Evolutionary conservation across 2,113 vertebrate species (phyloP), one percentile per base, ranked within the genome.

Genomic region (Odontophorus gujanensis): DNA sequence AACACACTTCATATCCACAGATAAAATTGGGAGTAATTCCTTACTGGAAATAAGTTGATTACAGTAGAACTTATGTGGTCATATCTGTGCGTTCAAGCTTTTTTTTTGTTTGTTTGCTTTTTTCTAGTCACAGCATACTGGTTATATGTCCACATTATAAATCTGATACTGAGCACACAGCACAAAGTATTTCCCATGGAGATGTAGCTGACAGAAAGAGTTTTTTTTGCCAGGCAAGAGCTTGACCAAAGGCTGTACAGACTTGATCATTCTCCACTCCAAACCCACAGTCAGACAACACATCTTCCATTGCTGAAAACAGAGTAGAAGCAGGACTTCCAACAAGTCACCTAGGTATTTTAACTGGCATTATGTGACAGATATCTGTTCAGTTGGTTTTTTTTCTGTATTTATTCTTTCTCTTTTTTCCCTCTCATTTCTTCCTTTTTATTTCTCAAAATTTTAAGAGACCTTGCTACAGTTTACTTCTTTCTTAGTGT

Each of bases 391-490:
- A 30, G 53, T 28, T 22, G 4, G 58, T 21, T 66, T 14, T 32
- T 17, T 22, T 40, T 40, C 11, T 13, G 11, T 40, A 40, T 66
- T 14, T 32, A 17, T 22, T 25, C 19, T 53, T 50, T 47, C 13
- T 10, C 53, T 26, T 47, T 15, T 18, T 14, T 4, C 10, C 25
- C 6, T 0, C 0, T 2, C 3, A 8, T 3, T 6, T 4, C 6
- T 10, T 22, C 32, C 11, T 17, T 19, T 25, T 12, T 17, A 34
- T 9, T 17, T 19, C 19, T 12, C 19, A 34, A 43, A 72, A 75
- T 61, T 38, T 63, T 76, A 94, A 47, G n/a, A 25, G n/a, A 89
- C 40, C 22, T 84, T 73, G 26, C 30, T 72, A 32, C 13, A 66
- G 26, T 7, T 79, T 13, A 75, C 62, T 73, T 47, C 14, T 55